Percentiles rank a stretch among this genome's conserved stretches.
phyloP scores from a whole-genome alignment of 2,113 vertebrate genomes.

The Pangasianodon hypophthalmus region DNA sequence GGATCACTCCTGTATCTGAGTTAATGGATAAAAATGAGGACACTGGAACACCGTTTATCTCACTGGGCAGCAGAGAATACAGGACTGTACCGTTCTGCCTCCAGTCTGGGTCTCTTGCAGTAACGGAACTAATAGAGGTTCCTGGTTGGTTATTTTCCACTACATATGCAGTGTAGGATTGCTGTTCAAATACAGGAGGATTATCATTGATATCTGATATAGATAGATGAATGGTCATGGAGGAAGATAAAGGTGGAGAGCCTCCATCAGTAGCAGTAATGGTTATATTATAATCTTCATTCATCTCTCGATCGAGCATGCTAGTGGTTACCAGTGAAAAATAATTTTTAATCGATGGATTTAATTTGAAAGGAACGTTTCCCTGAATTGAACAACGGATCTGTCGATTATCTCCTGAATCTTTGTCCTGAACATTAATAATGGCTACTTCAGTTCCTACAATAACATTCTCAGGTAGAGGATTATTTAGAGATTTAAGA shows the following conservation, averaged over 20 bases:
- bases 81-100: constrained; percentile 57
- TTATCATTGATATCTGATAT: constrained; percentile 56
- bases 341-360: constrained; percentile 61
- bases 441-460: background rate
- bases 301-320: constrained; percentile 45
- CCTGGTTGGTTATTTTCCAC: constrained; percentile 54
- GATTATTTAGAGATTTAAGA: background rate
- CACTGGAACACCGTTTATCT: no score
- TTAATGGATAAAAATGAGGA: no score
- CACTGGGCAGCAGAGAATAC: no score
- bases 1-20: no score
- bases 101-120: constrained; percentile 58
- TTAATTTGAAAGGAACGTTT: constrained; percentile 67
- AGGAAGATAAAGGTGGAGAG: constrained; percentile 55
- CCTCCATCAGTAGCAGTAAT: constrained; percentile 58
- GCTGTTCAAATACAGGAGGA: constrained; percentile 48
- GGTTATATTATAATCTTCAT: constrained; percentile 50
- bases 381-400: background rate
- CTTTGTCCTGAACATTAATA: constrained; percentile 10
- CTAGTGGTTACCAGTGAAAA: constrained; percentile 52
- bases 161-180: constrained; percentile 50
- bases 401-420: background rate
- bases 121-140: constrained; percentile 51
- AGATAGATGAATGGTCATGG: constrained; percentile 54
- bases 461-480: background rate